A percentile compares a stretch with the other conserved stretches of the same genome.
Conservation (phyloP, 2,888 invertebrate genomes). For the Melikaiella ostensackeni region DNA sequence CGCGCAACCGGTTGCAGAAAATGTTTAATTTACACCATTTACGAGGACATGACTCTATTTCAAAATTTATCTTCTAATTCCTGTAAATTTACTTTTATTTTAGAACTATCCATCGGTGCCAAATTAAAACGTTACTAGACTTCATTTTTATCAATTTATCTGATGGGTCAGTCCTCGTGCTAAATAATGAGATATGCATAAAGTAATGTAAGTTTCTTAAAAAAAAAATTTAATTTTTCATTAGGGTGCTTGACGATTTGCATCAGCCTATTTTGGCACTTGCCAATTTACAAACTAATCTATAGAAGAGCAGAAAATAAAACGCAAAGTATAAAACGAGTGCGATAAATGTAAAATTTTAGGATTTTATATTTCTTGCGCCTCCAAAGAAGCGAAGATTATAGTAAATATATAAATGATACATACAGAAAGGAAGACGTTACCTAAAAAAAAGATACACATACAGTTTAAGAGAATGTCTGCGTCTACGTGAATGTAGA, state of each 20-base stretch:
- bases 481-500: conserved; percentile 66
- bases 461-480: conserved; percentile 56
- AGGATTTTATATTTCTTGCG: conserved; percentile 38
- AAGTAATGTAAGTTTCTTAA: background rate
- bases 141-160: background rate
- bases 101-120: background rate
- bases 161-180: background rate
- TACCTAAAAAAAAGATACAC: conserved; percentile 48
- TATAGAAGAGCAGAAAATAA: conserved; percentile 32
- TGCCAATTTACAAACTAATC: conserved; percentile 31
- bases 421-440: conserved; percentile 40
- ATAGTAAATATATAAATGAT: conserved; percentile 41
- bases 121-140: background rate
- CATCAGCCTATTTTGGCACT: conserved; percentile 38
- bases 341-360: conserved; percentile 22
- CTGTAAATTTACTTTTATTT: background rate
- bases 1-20: background rate
- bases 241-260: conserved; percentile 12
- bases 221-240: background rate
- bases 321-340: background rate
- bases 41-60: background rate
- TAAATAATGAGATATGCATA: conserved; percentile 11
- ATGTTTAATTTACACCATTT: background rate
- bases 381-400: conserved; percentile 41
- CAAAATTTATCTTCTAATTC: background rate